Percentiles rank a stretch among this genome's conserved stretches.
Conservation (phyloP, 1,140 invertebrate genomes). For the Triops cancriformis region DNA sequence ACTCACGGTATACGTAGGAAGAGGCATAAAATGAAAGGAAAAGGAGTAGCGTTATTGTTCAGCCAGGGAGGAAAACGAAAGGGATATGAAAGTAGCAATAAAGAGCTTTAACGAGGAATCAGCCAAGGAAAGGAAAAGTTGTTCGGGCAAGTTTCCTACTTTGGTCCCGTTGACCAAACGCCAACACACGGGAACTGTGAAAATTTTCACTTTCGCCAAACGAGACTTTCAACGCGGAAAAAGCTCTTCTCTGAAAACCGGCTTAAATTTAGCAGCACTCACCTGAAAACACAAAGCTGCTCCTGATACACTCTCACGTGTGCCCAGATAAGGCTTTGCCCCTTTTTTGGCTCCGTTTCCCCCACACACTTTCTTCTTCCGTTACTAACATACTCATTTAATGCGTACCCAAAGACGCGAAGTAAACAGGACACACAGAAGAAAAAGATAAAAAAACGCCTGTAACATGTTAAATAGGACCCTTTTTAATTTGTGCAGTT, state of each 20-base stretch:
- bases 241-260: background rate
- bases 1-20: no score
- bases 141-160: background rate
- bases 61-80: background rate
- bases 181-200: background rate
- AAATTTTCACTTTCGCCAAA: slow-evolving; percentile 12
- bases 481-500: no score
- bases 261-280: background rate
- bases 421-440: no score
- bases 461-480: no score
- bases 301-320: background rate
- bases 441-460: no score
- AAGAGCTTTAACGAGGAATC: background rate
- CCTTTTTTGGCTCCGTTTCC: background rate
- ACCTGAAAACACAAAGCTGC: background rate
- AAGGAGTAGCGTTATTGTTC: no score
- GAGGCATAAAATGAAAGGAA: no score
- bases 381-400: background rate
- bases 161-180: background rate
- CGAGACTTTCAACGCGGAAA: background rate
- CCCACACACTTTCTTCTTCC: background rate
- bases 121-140: background rate
- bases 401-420: background rate
- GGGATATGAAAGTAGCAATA: background rate
- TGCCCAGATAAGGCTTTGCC: background rate